A percentile compares a stretch with the other conserved stretches of the same genome.
These are phyloP conservation scores for Stigmatopora nigra DNA, from an alignment of 2,113 vertebrate species.

Conservation along the genomic window DNA sequence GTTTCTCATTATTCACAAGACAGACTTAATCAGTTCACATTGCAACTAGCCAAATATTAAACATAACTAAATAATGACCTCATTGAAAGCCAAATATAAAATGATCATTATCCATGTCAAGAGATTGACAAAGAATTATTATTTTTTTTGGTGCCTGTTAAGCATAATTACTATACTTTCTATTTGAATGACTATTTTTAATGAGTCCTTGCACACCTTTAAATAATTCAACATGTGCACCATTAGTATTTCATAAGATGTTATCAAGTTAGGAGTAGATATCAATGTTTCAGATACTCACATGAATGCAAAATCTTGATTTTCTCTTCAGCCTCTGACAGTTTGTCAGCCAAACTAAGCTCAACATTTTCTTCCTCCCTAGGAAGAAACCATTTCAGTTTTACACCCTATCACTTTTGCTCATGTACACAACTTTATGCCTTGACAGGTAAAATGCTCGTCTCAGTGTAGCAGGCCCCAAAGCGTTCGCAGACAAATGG, in stretches of 20 bases:
- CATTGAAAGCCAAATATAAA: not conserved
- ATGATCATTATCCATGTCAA: not conserved
- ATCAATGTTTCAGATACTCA: constrained; percentile 53
- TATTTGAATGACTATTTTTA: not conserved
- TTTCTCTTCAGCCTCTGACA: constrained; percentile 90
- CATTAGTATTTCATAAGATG: constrained; percentile 14
- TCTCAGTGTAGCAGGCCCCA: constrained; percentile 4
- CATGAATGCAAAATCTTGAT: constrained; percentile 91
- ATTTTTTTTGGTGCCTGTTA: not conserved
- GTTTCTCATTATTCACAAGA: no score
- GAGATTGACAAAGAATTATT: not conserved
- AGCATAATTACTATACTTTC: not conserved
- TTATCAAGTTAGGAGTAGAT: constrained; percentile 20
- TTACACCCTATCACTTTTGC: constrained; percentile 9
- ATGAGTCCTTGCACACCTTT: not conserved
- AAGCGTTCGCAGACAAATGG: not conserved
- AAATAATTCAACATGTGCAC: not conserved
- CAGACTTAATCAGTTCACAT: not conserved
- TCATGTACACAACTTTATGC: constrained; percentile 7
- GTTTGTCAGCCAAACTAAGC: constrained; percentile 77
- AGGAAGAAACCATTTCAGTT: constrained; percentile 26
- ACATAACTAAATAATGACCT: not conserved
- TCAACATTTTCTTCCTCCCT: constrained; percentile 81
- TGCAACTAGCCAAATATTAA: not conserved
- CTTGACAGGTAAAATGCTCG: constrained; percentile 8